Evolutionary conservation across 2,113 vertebrate genomes (phyloP), one percentile per base, ranked within the genome.

Genomic region (Calonectris borealis): DNA sequence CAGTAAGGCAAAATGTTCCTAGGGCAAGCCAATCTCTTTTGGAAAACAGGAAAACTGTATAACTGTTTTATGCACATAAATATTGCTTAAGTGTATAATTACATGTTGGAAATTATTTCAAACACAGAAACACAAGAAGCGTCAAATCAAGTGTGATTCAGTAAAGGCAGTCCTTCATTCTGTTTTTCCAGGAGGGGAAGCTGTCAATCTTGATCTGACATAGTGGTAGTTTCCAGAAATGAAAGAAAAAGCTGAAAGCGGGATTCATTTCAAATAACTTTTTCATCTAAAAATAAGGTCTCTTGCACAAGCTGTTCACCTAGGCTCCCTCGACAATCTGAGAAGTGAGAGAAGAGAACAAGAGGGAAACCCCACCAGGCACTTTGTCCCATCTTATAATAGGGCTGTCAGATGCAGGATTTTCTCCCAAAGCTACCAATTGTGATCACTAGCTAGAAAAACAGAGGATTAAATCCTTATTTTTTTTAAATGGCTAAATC

Each of bases 121-220:
- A 76, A 93, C 69, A 87, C 73, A 94, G 91, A 96, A 94, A 93
- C 60, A 82, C 20, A 84, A 95, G 81, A 96, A 84, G 79, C 86
- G 91, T 76, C 77, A 90, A 95, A 95, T 95, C 90, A 96, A 97
- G 79, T 34, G 31, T 94, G 93, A 95, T 92, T 97, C 90, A 96
- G 79, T 86, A 80, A 83, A 95, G 75, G 49, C 92, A 90, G 66
- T 68, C 79, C 79, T 93, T 77, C 27, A 6, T 68, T 86, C n/a
- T 85, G 80, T 62, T 77, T 73, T 95, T 96, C 86, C 88, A 93
- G 72, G 91, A 93, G 83, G 25, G 66, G 54, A 96, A 94, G 75
- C 86, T 1, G 1, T 83, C 91, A 73, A 24, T 85, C 92, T 85
- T 91, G 65, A 46, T 92, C 52, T 88, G 54, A 86, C 70, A 61